These are phyloP conservation scores for Bothrops jararaca DNA, from an alignment of 2,113 vertebrate species.

Conservation along the genomic window DNA sequence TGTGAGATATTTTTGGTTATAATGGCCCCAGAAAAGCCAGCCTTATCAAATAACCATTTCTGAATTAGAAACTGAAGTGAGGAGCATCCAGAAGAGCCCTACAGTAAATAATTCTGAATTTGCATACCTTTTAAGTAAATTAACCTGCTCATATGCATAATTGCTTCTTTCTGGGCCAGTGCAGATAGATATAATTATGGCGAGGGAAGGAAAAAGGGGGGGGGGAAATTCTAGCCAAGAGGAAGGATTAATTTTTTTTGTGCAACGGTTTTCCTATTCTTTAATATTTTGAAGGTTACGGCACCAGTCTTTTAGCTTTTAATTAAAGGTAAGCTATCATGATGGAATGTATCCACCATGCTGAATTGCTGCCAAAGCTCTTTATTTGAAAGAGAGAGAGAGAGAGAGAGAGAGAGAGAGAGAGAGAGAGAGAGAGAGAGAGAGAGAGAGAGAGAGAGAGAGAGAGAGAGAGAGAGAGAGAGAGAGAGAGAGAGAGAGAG, in stretches of 20 bases:
- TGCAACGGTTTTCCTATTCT: neutral
- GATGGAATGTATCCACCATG: neutral
- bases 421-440: no score
- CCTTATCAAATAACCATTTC: neutral
- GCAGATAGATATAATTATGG: neutral
- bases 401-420: no score
- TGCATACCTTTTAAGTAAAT: constrained; percentile 8
- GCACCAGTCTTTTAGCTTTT: neutral
- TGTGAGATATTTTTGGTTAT: neutral
- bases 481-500: no score
- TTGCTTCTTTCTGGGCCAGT: neutral
- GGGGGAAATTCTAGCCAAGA: neutral
- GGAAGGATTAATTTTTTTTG: neutral
- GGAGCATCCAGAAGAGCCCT: neutral
- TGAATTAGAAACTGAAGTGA: neutral
- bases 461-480: no score
- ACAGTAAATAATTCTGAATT: neutral
- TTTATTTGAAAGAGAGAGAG: neutral
- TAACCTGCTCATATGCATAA: neutral
- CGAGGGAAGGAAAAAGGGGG: neutral
- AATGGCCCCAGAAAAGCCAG: neutral
- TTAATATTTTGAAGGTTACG: neutral
- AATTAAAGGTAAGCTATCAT: neutral
- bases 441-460: no score
- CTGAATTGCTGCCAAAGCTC: neutral